phyloP scores from a whole-genome alignment of 2,888 invertebrate species.

The Glaucopsyche alexis region DNA sequence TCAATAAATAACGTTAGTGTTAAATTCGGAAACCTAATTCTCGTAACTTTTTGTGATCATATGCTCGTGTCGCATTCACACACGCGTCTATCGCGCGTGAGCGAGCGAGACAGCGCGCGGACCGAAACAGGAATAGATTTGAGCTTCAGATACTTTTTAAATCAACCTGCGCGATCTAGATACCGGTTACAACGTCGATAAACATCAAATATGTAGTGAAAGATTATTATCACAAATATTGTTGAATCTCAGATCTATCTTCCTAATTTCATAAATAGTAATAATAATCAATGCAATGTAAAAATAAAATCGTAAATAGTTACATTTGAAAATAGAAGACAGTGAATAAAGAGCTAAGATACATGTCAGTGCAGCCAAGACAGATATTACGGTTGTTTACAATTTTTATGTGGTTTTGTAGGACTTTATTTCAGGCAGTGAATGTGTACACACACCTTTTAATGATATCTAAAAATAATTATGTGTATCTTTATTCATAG shows the following conservation, averaged over 20 bases:
- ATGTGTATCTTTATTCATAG: too few species aligned
- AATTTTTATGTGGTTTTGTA: background rate
- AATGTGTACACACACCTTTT: too few species aligned
- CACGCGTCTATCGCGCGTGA: too few species aligned
- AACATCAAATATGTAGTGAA: background rate
- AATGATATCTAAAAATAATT: too few species aligned
- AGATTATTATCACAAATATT: background rate
- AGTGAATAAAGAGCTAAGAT: conserved; percentile 5
- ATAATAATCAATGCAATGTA: background rate
- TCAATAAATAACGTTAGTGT: background rate
- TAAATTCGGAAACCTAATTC: too few species aligned
- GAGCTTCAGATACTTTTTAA: background rate
- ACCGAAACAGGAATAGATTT: too few species aligned
- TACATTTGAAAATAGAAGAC: conserved; percentile 18
- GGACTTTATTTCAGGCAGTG: too few species aligned
- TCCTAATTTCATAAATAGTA: background rate
- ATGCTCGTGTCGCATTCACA: too few species aligned
- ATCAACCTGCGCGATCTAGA: background rate
- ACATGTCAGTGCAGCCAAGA: background rate
- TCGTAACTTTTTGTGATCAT: too few species aligned
- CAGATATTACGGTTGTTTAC: background rate
- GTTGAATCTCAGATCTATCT: conserved; percentile 8
- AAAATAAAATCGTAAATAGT: conserved; percentile 4
- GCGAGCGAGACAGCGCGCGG: too few species aligned
- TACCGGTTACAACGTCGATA: background rate